phyloP scores from a whole-genome alignment of 1,140 invertebrate genomes.

The Musca domestica region DNA sequence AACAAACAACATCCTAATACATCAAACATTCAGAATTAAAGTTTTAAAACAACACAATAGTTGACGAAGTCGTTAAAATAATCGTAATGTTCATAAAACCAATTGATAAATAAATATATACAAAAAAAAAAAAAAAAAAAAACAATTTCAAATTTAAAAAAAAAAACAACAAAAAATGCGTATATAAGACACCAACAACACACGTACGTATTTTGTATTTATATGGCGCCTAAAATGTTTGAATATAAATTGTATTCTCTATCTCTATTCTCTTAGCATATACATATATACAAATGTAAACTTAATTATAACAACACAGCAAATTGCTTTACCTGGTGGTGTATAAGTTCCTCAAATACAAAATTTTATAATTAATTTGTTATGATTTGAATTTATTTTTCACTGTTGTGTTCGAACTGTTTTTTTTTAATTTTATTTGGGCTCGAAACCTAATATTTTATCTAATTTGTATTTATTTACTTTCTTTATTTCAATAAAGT shows the following conservation, averaged over 20 bases:
- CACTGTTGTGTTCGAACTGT: not conserved
- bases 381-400: constrained; percentile 7
- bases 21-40: too few relatives aligned
- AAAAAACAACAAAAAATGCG: too few relatives aligned
- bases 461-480: not conserved
- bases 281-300: not conserved
- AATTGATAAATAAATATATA: not conserved
- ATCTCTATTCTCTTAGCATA: not conserved
- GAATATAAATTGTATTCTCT: not conserved
- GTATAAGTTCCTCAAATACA: constrained; percentile 29
- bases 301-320: not conserved
- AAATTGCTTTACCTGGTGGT: constrained; percentile 31
- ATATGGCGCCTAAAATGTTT: not conserved
- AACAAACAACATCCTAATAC: too few relatives aligned
- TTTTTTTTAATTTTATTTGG: not conserved
- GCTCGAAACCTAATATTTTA: not conserved
- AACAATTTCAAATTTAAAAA: too few relatives aligned
- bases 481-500: constrained; percentile 17
- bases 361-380: constrained; percentile 10
- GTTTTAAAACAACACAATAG: too few relatives aligned
- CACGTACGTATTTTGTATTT: not conserved
- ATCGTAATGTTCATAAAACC: too few relatives aligned
- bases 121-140: not conserved
- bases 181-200: too few relatives aligned
- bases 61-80: too few relatives aligned